Base-by-base conservation (phyloP, 2,888 invertebrate genomes). In the Plagodis dolabraria region DNA sequence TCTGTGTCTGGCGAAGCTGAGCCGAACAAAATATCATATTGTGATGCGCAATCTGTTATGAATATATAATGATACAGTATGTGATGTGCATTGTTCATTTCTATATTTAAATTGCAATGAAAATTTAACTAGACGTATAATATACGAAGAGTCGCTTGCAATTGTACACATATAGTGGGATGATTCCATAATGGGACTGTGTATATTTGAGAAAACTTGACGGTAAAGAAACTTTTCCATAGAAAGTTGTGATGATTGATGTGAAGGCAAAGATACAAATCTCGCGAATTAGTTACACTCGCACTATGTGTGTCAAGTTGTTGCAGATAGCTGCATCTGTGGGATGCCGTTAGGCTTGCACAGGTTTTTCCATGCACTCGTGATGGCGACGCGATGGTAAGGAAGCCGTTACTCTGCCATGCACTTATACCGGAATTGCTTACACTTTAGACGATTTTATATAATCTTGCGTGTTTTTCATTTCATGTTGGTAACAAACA, bases 331-430 rank as follows among this genome's bases (percentile, higher is more conserved):
- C 70, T 71, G 77, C 74, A 77, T 76, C 69, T 70, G 68, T 74
- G 74, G 74, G 76, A 75, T 75, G 77, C 86, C 85, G 86, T 84
- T 85, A 87, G 70, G 68, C 67, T 63, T 48, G 76, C 78, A 76
- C 77, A 80, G 77, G 79, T 87, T 87, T 88, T 88, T 86, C 81
- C 75, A 72, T 82, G 81, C 82, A 83, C 78, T 82, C 77, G 79
- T 76, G 79, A 80, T 79, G 79, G 69, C 67, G 63, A 67, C 73
- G 65, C 62, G 61, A 51, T 65, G 64, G 68, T 64, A 64, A 75
- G 65, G 73, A 68, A 76, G 81, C 87, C 86, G 88, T 89, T 88
- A 89, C 79, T 83, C 80, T 83, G 80, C 79, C 80, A 74, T 76
- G 69, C 9, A 38, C 22, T 22, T 22, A 22, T 22, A 22, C 22